Evolutionary conservation across 2,797 vertebrate species (phyloP).

Genomic region (Onychomys leucogaster): DNA sequence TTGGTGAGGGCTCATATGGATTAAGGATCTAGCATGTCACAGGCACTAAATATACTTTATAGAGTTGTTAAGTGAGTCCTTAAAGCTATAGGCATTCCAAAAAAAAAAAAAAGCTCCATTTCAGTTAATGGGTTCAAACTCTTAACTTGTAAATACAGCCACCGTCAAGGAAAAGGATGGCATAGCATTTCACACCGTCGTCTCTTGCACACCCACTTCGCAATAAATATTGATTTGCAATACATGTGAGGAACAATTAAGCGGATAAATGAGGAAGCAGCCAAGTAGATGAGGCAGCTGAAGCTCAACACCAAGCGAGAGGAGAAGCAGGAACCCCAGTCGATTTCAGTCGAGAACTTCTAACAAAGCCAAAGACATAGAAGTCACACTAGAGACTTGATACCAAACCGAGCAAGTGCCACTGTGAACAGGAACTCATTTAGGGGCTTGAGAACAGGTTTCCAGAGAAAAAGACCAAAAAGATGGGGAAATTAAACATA

Average conservation of each 20-base stretch:
- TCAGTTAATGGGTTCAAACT: slow-evolving; percentile 44
- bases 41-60: slow-evolving; percentile 39
- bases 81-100: slow-evolving; percentile 19
- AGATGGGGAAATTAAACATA: slow-evolving; percentile 19
- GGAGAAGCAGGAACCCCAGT: neutral
- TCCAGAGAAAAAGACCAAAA: slow-evolving; percentile 19
- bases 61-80: neutral
- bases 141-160: neutral
- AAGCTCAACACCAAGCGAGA: neutral
- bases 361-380: neutral
- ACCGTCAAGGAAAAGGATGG: neutral
- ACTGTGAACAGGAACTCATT: neutral
- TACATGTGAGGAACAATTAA: neutral
- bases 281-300: neutral
- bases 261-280: slow-evolving; percentile 13
- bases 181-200: neutral
- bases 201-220: neutral
- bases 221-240: neutral
- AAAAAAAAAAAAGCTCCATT: neutral
- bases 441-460: neutral
- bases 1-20: neutral
- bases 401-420: neutral
- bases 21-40: slow-evolving; percentile 36
- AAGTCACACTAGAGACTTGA: neutral
- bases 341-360: neutral